Evolutionary conservation across 2,888 invertebrate species (phyloP), one percentile per base, ranked within the genome.

Genomic region (Graphium colonna): DNA sequence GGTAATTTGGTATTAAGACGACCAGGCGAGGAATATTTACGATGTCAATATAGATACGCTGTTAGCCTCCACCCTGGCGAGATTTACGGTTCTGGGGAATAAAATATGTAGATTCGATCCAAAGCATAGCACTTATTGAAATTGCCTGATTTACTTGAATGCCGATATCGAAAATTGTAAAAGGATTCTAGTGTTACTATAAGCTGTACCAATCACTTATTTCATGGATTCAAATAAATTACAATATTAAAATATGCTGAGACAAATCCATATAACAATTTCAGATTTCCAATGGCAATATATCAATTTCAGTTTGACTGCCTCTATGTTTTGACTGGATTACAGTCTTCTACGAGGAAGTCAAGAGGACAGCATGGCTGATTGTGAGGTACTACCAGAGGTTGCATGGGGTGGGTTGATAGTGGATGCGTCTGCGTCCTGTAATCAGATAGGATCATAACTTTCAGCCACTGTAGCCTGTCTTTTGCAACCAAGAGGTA

Each of bases 61-160:
- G 57, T 68, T 68, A 66, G 69, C 66, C 65, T 69, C 62, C 69
- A 65, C 64, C 63, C 68, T 64, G 68, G 58, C 55, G 69, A 67
- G 71, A 80, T 79, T 79, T 78, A 81, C 73, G 68, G 76, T 68
- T 62, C 67, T 51, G 56, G 64, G 68, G 72, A 79, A 81, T 82
- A 85, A 85, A 83, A 82, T 78, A 82, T 83, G 83, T 80, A 84
- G 79, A 85, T 83, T 80, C 79, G 73, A 76, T 71, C 72, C 65
- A 68, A 75, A 70, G 66, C 68, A 67, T 64, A 77, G 82, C 84
- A 85, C 87, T 86, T 85, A 87, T 85, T 87, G 85, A 80, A 85
- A 86, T 86, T 86, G 82, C 78, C 77, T 80, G 80, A 84, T 85
- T 86, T 85, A 81, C 79, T 84, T 79, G 78, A 83, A 85, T 82